phyloP scores from a whole-genome alignment of 2,113 vertebrate species.

The Petromus typicus region DNA sequence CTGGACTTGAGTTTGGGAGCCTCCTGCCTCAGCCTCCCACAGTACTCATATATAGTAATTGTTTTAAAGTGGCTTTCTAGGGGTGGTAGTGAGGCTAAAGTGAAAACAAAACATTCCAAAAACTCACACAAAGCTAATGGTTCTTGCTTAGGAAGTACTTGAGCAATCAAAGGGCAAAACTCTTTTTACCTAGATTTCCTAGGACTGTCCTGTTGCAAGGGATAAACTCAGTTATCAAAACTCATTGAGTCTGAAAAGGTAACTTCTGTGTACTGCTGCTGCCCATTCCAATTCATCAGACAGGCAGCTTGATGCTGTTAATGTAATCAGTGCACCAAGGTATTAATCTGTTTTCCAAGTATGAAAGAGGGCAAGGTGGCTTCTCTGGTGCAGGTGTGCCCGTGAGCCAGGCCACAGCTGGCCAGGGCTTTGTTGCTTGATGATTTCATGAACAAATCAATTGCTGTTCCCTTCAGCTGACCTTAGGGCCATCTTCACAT shows the following conservation, averaged over 20 bases:
- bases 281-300: neutral
- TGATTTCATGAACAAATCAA: conserved; percentile 47
- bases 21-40: neutral
- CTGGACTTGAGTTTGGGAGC: neutral
- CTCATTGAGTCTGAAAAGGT: conserved; percentile 63
- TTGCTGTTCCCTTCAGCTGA: conserved; percentile 29
- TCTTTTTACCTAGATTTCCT: conserved; percentile 69
- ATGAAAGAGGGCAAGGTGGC: neutral
- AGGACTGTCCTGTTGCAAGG: conserved; percentile 42
- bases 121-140: conserved; percentile 45
- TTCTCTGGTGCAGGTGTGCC: conserved; percentile 46
- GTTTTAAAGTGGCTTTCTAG: neutral
- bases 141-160: conserved; percentile 61
- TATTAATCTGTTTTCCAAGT: conserved; percentile 22
- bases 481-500: neutral
- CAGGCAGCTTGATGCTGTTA: neutral
- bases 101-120: neutral
- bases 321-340: neutral
- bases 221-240: conserved; percentile 73
- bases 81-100: neutral
- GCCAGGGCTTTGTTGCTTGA: neutral
- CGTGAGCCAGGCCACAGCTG: conserved; percentile 53
- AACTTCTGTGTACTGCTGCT: neutral
- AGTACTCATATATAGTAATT: neutral
- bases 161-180: conserved; percentile 23